These are phyloP conservation scores for Amazona vittata DNA, from an alignment of 2,113 vertebrate genomes.

Conservation along the genomic window DNA sequence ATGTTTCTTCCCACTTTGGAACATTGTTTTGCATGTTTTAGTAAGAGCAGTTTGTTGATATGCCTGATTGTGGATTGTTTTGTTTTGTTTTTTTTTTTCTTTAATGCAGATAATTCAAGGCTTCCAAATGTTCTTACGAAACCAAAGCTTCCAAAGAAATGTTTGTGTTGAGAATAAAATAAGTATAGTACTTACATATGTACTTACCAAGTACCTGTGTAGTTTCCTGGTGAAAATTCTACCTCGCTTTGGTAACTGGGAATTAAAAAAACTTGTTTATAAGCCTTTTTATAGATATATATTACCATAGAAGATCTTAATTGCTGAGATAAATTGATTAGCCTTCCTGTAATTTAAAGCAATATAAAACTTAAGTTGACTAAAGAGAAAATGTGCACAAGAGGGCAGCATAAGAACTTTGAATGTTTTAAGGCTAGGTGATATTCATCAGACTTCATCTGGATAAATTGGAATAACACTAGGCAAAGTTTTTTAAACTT, in stretches of 20 bases:
- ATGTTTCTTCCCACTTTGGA: not conserved
- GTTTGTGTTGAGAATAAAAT: not conserved
- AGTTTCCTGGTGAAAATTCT: not conserved
- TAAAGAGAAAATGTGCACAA: slow-evolving; percentile 31
- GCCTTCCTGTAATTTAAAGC: not conserved
- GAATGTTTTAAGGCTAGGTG: not conserved
- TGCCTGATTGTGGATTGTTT: not conserved
- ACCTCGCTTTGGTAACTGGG: not conserved
- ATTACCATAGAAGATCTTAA: not conserved
- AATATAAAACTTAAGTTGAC: not conserved
- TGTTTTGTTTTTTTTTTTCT: not conserved
- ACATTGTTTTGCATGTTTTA: not conserved
- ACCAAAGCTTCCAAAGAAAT: not conserved
- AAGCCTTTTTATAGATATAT: not conserved
- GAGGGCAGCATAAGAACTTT: slow-evolving; percentile 69
- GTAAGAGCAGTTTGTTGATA: not conserved
- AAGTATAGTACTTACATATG: not conserved
- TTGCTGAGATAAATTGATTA: not conserved
- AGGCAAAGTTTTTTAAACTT: not conserved
- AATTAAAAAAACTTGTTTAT: not conserved
- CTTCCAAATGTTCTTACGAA: not conserved
- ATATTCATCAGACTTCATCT: not conserved
- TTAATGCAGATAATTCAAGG: not conserved
- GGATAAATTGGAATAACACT: not conserved
- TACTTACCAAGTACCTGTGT: not conserved